Evolutionary conservation across 1,140 invertebrate genomes (phyloP), one percentile per base, ranked within the genome.

Genomic region (Zaprionus africanus): DNA sequence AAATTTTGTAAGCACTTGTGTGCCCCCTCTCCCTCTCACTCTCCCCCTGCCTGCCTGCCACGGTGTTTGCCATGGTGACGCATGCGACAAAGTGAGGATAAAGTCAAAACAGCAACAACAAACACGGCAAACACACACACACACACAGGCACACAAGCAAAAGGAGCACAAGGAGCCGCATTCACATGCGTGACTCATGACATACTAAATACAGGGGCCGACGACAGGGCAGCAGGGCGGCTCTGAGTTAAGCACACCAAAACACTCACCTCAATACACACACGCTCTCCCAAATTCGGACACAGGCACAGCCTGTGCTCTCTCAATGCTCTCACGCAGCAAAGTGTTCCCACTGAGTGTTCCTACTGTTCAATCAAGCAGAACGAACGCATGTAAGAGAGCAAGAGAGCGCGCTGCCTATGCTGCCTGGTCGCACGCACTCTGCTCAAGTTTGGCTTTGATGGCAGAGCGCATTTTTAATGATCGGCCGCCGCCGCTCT

Each of bases 101-200:
- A 64, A 84, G 26, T 22, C 49, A 63, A 62, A 60, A 63, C 38
- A 59, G 59, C 41, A 54, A 57, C 68, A 66, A 65, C 46, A 63
- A 68, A 62, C 56, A 73, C 63, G 63, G 54, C 73, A 65, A 28
- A 31, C 24, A 53, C 26, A 26, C 5, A 5, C 7, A 28, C 28
- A 31, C 28, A 31, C 1, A 9, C 28, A 31, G 7, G 6, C 28
- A 31, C 7, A 31, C 26, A 12, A 57, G 12, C 12, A 31, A 51
- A 28, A 36, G 19, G 19, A 24, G 28, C 49, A 26, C 46, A 65
- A 65, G 28, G 28, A 56, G 36, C 62, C 43, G 64, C 69, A 73
- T 74, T 80, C 66, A 88, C 53, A 83, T 78, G 84, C 80, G 86
- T 86, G 83, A 86, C 80, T 86, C 83, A 86, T 82, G 76, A 26